phyloP scores from a whole-genome alignment of 2,113 vertebrate genomes.

The Ceyx melanurus region DNA sequence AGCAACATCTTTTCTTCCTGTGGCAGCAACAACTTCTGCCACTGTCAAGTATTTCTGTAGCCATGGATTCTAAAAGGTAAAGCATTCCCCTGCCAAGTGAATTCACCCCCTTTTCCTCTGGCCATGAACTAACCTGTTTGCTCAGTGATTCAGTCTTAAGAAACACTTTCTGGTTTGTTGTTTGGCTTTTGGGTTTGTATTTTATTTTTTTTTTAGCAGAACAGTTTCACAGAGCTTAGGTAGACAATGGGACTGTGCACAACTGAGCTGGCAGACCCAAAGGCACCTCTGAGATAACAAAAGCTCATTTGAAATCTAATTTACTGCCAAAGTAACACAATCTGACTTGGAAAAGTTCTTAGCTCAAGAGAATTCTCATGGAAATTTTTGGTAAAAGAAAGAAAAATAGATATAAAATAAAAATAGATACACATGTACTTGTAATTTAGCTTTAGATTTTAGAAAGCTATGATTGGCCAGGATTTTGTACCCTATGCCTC shows the following conservation, averaged over 20 bases:
- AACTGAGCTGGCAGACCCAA: background rate
- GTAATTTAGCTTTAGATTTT: background rate
- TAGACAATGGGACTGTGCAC: background rate
- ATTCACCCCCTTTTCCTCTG: background rate
- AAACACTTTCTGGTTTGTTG: background rate
- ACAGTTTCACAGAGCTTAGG: background rate
- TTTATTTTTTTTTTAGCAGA: background rate
- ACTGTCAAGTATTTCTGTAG: background rate
- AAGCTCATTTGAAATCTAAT: background rate
- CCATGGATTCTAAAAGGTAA: background rate
- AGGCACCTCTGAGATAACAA: background rate
- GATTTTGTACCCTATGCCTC: background rate
- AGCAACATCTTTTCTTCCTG: conserved; percentile 27
- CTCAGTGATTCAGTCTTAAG: background rate
- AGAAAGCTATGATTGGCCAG: background rate
- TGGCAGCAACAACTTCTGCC: conserved; percentile 16
- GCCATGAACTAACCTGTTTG: background rate
- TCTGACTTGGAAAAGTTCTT: background rate
- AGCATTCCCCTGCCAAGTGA: background rate
- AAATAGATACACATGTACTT: background rate
- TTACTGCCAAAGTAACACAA: background rate
- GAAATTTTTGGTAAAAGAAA: background rate
- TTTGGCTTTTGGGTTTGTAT: background rate
- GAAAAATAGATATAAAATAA: background rate
- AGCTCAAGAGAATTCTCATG: background rate